Evolutionary conservation across 1,140 invertebrate genomes (phyloP), one percentile per base, ranked within the genome.

Genomic region (Zaprionus kolodkinae): DNA sequence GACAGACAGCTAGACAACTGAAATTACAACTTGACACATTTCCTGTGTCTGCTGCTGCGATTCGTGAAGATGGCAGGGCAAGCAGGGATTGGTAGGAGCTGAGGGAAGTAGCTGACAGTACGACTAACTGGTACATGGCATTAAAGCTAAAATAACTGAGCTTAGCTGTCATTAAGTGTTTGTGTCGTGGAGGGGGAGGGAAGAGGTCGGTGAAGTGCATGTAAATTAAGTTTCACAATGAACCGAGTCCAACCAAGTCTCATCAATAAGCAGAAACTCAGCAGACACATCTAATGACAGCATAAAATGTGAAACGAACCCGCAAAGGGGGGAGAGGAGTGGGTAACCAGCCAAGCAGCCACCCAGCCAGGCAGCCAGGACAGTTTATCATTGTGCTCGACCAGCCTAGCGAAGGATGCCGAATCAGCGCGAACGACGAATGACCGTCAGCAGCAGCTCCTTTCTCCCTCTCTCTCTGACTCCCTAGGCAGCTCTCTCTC

Each of bases 311-410:
- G 69, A 70, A 70, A 74, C 61, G 52, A 74, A 63, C 50, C 64
- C 65, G 35, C 48, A 74, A 54, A 15, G 7, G 21, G 21, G 10
- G 17, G 3, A 25, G 3, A 25, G 9, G 11, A 30, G 4, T 25
- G 43, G 48, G 21, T 21, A 21, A 21, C 21, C 21, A 21, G 21
- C 21, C 21, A 11, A 21, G 45, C 9, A 13, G 61, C 45, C 30
- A 61, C n/a, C 21, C 21, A 21, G 21, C 21, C 21, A 11, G 35
- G 45, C 9, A 13, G 61, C 45, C 30, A 61, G 55, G 38, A 54
- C 60, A 75, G 67, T 75, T 75, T 75, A 75, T 75, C 72, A 75
- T 75, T 71, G 59, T 71, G 60, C 68, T 36, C 54, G 70, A 71
- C 72, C 63, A 64, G 72, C 72, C 67, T 71, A 64, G 72, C 61